phyloP scores from a whole-genome alignment of 2,888 invertebrate species.

The Xanthorhoe designata region DNA sequence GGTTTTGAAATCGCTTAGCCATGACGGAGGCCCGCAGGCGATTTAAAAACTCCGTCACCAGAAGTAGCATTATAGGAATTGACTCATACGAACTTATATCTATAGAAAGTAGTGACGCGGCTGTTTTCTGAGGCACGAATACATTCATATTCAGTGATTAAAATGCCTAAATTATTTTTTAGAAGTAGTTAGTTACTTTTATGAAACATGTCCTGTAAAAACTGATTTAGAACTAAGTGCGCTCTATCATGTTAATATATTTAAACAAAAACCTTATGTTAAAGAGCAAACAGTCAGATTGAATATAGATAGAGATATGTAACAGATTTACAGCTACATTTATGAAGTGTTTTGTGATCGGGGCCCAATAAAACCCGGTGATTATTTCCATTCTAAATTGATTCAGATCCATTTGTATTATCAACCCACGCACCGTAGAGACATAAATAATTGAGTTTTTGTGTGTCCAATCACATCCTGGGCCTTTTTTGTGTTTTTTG shows the following conservation, averaged over 20 bases:
- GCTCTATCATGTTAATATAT: not conserved
- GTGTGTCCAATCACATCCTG: conserved; percentile 60
- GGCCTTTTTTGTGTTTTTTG: conserved; percentile 46
- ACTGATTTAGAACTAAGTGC: too few relatives aligned
- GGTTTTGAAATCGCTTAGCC: too few relatives aligned
- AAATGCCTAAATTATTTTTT: too few relatives aligned
- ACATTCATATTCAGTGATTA: too few relatives aligned
- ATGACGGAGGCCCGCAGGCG: too few relatives aligned
- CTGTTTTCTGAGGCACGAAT: too few relatives aligned
- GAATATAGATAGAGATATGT: conserved; percentile 1
- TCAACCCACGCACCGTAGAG: conserved; percentile 52
- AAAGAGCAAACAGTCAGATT: conserved; percentile 5
- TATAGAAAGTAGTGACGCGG: too few relatives aligned
- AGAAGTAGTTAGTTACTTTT: too few relatives aligned
- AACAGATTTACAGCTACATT: conserved; percentile 61
- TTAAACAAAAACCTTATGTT: not conserved
- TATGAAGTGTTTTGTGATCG: conserved; percentile 70
- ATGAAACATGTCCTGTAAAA: too few relatives aligned
- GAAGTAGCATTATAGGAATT: too few relatives aligned
- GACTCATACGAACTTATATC: too few relatives aligned
- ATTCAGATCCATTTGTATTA: conserved; percentile 67
- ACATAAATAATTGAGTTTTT: conserved; percentile 66
- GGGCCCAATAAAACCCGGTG: conserved; percentile 60
- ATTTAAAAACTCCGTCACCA: too few relatives aligned
- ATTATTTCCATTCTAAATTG: conserved; percentile 66